phyloP scores from a whole-genome alignment of 2,113 vertebrate genomes.

The Nymphicus hollandicus region DNA sequence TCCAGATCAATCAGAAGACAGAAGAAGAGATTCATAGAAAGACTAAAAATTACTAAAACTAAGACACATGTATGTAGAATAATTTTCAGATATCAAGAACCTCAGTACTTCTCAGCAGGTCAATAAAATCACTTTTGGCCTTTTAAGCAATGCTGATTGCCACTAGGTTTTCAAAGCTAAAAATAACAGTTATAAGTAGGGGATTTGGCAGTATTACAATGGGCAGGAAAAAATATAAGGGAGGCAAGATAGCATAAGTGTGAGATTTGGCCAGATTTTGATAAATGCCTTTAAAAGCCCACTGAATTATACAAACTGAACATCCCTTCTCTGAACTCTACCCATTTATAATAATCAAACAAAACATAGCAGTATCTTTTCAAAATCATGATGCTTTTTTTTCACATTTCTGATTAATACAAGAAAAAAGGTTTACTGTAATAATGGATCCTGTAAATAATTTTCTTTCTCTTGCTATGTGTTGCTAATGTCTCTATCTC shows the following conservation, averaged over 20 bases:
- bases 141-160: background rate
- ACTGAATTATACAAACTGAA: background rate
- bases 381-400: background rate
- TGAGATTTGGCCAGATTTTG: background rate
- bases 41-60: background rate
- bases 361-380: background rate
- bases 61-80: background rate
- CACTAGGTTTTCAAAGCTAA: background rate
- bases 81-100: background rate
- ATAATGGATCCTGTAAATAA: background rate
- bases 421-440: background rate
- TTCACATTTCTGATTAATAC: background rate
- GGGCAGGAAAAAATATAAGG: background rate
- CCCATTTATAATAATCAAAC: background rate
- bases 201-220: background rate
- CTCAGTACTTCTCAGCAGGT: background rate
- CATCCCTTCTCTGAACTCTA: background rate
- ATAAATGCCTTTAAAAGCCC: background rate
- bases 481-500: background rate
- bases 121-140: background rate
- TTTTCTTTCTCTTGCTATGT: background rate
- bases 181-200: background rate
- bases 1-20: background rate
- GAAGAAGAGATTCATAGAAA: fast-evolving
- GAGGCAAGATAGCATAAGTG: background rate